Percentiles rank a stretch among this genome's conserved stretches.
Evolutionary conservation across 1,140 invertebrate species (phyloP).

Genomic region (Cryptotermes secundus): DNA sequence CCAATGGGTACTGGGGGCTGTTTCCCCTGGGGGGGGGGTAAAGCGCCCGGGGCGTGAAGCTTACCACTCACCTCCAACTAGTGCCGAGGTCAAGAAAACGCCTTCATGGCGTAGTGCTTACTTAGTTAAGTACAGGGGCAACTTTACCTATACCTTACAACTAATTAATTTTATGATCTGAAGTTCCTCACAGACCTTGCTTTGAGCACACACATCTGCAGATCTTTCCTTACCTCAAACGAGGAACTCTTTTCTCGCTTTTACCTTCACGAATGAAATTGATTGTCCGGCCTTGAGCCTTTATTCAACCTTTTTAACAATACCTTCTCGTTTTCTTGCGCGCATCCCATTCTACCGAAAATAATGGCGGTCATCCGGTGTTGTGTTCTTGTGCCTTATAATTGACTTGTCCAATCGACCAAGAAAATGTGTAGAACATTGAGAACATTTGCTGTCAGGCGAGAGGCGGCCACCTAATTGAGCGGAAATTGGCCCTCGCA

Average conservation of each 20-base stretch:
- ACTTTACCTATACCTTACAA: too few relatives aligned
- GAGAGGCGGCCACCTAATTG: neutral
- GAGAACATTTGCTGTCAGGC: neutral
- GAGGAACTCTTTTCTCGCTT: neutral
- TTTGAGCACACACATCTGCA: neutral
- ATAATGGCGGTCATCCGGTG: neutral
- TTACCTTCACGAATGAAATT: neutral
- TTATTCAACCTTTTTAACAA: neutral
- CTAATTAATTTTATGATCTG: too few relatives aligned
- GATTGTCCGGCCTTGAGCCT: neutral
- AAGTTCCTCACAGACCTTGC: too few relatives aligned
- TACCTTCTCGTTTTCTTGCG: neutral
- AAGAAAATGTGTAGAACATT: neutral
- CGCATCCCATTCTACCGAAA: neutral
- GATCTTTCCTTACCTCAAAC: neutral
- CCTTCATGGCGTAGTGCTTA: too few relatives aligned
- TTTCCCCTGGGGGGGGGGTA: too few relatives aligned
- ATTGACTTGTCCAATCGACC: conserved; percentile 7
- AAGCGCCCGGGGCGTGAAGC: too few relatives aligned
- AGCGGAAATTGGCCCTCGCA: neutral
- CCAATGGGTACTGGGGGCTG: too few relatives aligned
- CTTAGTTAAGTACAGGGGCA: too few relatives aligned
- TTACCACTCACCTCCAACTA: too few relatives aligned
- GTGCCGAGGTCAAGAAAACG: too few relatives aligned
- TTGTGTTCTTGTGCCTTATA: neutral